Percentiles rank a stretch among this genome's conserved stretches.
Evolutionary conservation across 1,140 invertebrate species (phyloP).

Genomic region (Monomorium pharaonis): DNA sequence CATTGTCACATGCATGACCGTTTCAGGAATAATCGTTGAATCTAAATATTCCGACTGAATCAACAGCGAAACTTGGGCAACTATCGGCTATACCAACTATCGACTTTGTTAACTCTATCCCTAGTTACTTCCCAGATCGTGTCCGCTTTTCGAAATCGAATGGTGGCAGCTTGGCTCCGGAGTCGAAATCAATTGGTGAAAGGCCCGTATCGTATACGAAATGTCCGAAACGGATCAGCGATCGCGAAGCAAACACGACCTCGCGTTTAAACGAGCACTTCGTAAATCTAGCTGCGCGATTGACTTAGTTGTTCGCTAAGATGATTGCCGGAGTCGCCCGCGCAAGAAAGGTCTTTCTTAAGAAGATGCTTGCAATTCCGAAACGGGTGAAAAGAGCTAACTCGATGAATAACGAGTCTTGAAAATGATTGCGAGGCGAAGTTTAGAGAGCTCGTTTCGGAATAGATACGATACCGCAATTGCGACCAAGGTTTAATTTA

Average conservation of each 20-base stretch:
- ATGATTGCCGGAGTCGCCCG: neutral
- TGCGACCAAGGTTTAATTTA: neutral
- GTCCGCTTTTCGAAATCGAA: constrained; percentile 13
- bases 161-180: neutral
- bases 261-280: constrained; percentile 27
- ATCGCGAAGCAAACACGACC: constrained; percentile 13
- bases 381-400: neutral
- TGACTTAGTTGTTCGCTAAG: constrained; percentile 18
- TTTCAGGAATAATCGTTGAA: neutral
- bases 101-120: constrained; percentile 30
- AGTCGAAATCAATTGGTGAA: constrained; percentile 9
- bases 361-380: neutral
- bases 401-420: constrained; percentile 12
- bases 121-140: constrained; percentile 20
- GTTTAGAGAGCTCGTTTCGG: neutral
- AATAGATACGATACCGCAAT: neutral
- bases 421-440: constrained; percentile 19
- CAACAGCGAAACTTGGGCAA: constrained; percentile 3
- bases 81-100: neutral
- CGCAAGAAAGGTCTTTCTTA: neutral
- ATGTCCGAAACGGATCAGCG: constrained; percentile 26
- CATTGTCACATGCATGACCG: neutral
- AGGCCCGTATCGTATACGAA: neutral
- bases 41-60: constrained; percentile 2
- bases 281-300: constrained; percentile 21